A percentile compares a stretch with the other conserved stretches of the same genome.
phyloP scores from a whole-genome alignment of 64 coral and sea anemone genomes.

The Trachythela sp. region DNA sequence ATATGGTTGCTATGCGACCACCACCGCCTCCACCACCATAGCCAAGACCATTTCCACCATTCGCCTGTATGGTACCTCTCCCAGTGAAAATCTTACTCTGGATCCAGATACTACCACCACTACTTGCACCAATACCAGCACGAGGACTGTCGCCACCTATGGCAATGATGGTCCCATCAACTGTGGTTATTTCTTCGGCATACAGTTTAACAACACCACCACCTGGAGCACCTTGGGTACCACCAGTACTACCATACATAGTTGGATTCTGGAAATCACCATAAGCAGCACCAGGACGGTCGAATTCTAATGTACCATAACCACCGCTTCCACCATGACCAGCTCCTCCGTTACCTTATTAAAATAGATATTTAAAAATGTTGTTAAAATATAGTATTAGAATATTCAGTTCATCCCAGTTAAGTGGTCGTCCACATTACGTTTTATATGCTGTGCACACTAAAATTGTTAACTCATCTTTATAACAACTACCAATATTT shows the following conservation, averaged over 20 bases:
- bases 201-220: conserved; percentile 70
- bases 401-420: not conserved
- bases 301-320: conserved; percentile 22
- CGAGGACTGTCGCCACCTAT: conserved; percentile 50
- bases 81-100: conserved; percentile 54
- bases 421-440: too few relatives aligned
- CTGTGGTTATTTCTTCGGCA: conserved; percentile 36
- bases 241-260: conserved; percentile 55
- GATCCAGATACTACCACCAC: conserved; percentile 87
- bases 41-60: conserved; percentile 64
- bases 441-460: too few relatives aligned
- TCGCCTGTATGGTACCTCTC: conserved; percentile 55
- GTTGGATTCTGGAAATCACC: conserved; percentile 56
- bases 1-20: conserved; percentile 67
- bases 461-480: too few relatives aligned
- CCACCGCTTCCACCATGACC: conserved; percentile 91
- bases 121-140: conserved; percentile 59
- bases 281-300: conserved; percentile 63
- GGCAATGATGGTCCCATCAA: conserved; percentile 64
- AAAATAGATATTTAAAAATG: not conserved
- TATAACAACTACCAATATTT: too few relatives aligned
- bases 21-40: conserved; percentile 81
- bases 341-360: conserved; percentile 59
- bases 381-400: too few relatives aligned
- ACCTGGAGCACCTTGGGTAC: conserved; percentile 56